Evolutionary conservation across 2,797 vertebrate species (phyloP).

Genomic region (Scyliorhinus canicula): DNA sequence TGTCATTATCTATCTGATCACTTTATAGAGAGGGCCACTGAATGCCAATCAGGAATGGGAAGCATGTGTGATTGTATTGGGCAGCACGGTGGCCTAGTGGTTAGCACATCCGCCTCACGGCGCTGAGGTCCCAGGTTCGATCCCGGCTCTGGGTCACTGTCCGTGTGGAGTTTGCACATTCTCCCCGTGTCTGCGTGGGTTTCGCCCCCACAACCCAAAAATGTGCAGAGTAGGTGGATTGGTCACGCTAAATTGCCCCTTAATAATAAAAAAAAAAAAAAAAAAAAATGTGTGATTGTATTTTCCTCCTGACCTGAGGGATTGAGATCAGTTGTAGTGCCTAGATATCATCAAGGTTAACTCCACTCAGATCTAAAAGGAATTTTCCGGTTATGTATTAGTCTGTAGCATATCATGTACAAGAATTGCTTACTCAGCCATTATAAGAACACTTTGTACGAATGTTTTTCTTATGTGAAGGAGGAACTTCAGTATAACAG

Average conservation of each 20-base stretch:
- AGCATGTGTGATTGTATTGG: background rate
- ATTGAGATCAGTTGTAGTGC: background rate
- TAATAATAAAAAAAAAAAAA: no score
- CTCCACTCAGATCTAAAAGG: background rate
- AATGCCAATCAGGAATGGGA: background rate
- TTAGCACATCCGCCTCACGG: no score
- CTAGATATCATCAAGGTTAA: background rate
- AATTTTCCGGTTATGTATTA: background rate
- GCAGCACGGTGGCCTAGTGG: no score
- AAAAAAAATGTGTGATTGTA: no score
- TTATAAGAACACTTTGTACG: background rate
- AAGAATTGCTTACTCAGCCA: background rate
- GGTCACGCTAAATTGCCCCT: no score
- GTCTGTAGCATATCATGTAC: background rate
- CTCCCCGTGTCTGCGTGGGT: no score
- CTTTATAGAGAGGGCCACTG: background rate
- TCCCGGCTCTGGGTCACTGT: no score
- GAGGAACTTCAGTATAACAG: no score
- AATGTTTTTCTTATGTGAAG: background rate
- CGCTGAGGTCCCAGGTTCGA: no score
- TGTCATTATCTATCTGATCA: background rate
- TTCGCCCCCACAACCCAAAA: no score
- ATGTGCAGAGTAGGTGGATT: no score
- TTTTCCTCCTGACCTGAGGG: background rate
- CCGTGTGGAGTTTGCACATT: no score